These are phyloP conservation scores for Glossophaga mutica DNA, from an alignment of 2,797 vertebrate species.

Conservation along the genomic window DNA sequence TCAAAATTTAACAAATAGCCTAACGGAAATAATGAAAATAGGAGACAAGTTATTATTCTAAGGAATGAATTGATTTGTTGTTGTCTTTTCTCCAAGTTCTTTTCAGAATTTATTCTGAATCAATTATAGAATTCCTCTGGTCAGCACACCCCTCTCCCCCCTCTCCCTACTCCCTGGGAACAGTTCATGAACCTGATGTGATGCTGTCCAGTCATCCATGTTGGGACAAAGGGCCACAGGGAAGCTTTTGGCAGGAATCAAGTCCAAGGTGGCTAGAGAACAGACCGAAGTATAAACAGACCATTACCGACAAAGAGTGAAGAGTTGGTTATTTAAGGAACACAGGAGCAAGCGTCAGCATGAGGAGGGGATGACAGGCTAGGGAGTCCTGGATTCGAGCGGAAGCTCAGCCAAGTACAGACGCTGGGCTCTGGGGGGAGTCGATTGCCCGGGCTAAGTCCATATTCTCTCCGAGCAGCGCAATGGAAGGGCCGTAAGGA, in stretches of 20 bases:
- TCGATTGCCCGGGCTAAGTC: not conserved
- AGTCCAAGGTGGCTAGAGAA: not conserved
- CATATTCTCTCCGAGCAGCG: not conserved
- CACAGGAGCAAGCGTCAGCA: not conserved
- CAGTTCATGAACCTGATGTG: not conserved
- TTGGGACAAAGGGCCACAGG: not conserved
- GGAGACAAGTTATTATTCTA: not conserved
- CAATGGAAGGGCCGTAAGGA: not conserved
- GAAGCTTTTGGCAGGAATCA: not conserved
- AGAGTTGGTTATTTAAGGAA: not conserved
- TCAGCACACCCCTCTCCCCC: rapidly evolving
- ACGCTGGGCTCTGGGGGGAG: not conserved
- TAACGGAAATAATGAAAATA: not conserved
- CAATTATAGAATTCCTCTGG: not conserved
- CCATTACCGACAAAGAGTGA: not conserved
- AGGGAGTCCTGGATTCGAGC: not conserved
- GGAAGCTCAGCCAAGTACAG: not conserved
- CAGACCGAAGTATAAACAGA: not conserved
- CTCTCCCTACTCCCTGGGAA: no score
- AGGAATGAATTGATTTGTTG: not conserved
- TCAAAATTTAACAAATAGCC: not conserved
- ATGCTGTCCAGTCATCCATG: not conserved
- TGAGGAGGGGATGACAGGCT: rapidly evolving
- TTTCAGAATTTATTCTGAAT: not conserved
- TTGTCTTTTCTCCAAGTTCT: not conserved